Conservation (phyloP, 2,888 invertebrate species). For the Dynastes hyllus region DNA sequence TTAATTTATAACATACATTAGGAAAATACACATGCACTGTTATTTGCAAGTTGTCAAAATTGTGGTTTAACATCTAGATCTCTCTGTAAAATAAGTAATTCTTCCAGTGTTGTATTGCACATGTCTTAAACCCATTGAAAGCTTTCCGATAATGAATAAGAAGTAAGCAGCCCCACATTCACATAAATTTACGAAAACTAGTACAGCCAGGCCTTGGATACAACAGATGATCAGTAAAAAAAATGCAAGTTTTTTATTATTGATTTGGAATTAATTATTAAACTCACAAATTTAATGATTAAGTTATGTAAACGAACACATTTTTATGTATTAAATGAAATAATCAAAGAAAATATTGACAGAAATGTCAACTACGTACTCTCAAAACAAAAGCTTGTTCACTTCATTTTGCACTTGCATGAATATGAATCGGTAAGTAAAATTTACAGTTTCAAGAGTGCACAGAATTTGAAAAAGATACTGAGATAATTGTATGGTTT, state of each 20-base stretch:
- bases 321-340: conserved; percentile 47
- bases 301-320: conserved; percentile 47
- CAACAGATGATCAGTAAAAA: conserved; percentile 55
- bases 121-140: conserved; percentile 37
- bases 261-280: conserved; percentile 42
- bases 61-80: conserved; percentile 46
- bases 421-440: conserved; percentile 51
- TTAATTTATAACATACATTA: conserved; percentile 54
- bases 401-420: conserved; percentile 60
- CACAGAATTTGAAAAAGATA: conserved; percentile 7
- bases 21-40: conserved; percentile 52
- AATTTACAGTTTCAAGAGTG: conserved; percentile 22
- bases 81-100: conserved; percentile 41
- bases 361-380: conserved; percentile 64
- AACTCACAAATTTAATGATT: conserved; percentile 49
- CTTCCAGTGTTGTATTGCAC: conserved; percentile 40
- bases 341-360: conserved; percentile 59
- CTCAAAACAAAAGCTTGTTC: conserved; percentile 65
- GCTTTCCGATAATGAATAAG: conserved; percentile 40
- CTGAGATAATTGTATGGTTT: neutral
- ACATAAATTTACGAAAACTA: conserved; percentile 50
- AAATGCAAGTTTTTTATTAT: conserved; percentile 50
- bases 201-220: conserved; percentile 49
- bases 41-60: conserved; percentile 49
- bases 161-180: conserved; percentile 45